Evolutionary conservation across 2,888 invertebrate genomes (phyloP).

Genomic region (Koerneria pararmatus): DNA sequence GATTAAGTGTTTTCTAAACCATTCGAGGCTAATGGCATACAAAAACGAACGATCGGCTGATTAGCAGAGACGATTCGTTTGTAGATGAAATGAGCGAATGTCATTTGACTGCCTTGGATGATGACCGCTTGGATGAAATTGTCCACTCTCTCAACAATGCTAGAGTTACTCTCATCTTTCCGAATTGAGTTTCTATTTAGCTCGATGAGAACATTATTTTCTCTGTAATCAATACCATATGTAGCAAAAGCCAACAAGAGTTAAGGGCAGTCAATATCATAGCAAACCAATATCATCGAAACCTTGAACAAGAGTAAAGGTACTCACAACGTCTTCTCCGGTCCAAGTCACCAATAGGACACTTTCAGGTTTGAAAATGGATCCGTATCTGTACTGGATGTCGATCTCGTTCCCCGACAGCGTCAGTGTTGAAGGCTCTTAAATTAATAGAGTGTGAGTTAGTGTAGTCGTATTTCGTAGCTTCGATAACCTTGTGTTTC

Average conservation of each 20-base stretch:
- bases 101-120: constrained; percentile 53
- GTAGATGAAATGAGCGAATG: constrained; percentile 59
- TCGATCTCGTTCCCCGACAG: constrained; percentile 58
- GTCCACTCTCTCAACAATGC: constrained; percentile 24
- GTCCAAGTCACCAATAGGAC: constrained; percentile 59
- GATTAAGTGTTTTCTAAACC: too few species aligned
- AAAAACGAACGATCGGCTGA: constrained; percentile 47
- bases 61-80: constrained; percentile 44
- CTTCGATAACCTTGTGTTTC: constrained; percentile 48
- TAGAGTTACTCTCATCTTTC: too few species aligned
- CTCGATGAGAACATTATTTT: too few species aligned
- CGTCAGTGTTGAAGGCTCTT: constrained; percentile 50
- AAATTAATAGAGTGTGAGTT: constrained; percentile 10
- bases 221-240: too few species aligned
- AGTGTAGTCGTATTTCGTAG: not conserved
- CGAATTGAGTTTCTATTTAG: too few species aligned
- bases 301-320: constrained; percentile 19
- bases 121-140: constrained; percentile 58
- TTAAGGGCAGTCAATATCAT: too few species aligned
- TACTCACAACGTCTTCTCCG: constrained; percentile 26
- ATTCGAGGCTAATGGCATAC: too few species aligned
- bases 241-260: too few species aligned
- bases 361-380: constrained; percentile 48
- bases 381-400: constrained; percentile 58
- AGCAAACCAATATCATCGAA: too few species aligned